Evolutionary conservation across 2,113 vertebrate species (phyloP), one percentile per base, ranked within the genome.

Genomic region (Todiramphus chloris): DNA sequence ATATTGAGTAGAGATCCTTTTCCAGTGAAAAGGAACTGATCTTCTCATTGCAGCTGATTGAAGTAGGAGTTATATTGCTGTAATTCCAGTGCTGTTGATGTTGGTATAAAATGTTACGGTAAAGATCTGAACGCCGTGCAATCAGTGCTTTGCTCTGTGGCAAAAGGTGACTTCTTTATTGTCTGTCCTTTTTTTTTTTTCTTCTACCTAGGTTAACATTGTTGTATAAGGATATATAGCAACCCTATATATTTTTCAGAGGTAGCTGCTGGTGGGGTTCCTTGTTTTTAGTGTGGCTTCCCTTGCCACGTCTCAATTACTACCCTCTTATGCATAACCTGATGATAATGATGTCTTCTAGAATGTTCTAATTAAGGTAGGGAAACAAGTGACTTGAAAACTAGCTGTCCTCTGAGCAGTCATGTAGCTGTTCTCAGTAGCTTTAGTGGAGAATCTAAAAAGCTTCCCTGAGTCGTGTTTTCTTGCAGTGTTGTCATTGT

Each of bases 51-150:
- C 13, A n/a, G 35, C 23, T 82, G 19, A 8, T 55, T 46, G 51
- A 87, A 41, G 17, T 23, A 14, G 87, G 35, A 73, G 12, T 69
- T 89, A 16, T 0, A 39, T 2, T 84, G 27, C 46, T 90, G 9
- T 64, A 37, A 33, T 59, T 84, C 14, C 77, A 28, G 16, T 63
- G 31, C 41, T 66, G 1, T 24, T 85, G 25, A 8, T 67, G 31
- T 35, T 0, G 0, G 13, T 91, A 19, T 24, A 17, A 74, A 82
- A 55, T 0, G 1, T 24, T 75, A 5, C 16, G 25, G 31, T 48
- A 23, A 33, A 30, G 25, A 20, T 20, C 15, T 50, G 16, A 46
- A 48, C 83, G 44, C 31, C 2, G 0, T 35, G 23, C 39, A 44
- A 16, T 39, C 43, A 12, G 50, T 67, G 27, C 30, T 83, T 60